Evolutionary conservation across 2,888 invertebrate genomes (phyloP).

Genomic region (Tethea ocularis): DNA sequence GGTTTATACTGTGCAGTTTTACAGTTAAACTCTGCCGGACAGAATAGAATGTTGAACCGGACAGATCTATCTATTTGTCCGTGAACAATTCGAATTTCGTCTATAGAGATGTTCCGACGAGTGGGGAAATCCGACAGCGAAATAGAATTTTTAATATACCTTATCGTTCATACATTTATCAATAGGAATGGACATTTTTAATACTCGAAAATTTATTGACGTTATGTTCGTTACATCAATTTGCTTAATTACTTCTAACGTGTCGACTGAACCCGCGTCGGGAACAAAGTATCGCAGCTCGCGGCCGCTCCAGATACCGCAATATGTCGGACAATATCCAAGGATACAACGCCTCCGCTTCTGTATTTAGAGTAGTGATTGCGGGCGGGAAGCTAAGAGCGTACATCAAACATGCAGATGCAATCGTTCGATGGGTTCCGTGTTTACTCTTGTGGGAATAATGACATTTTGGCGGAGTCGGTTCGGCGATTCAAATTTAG

Average conservation of each 20-base stretch:
- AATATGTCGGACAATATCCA: constrained; percentile 7
- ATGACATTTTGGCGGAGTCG: constrained; percentile 19
- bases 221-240: constrained; percentile 52
- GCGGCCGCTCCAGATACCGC: constrained; percentile 24
- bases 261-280: constrained; percentile 43
- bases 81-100: constrained; percentile 34
- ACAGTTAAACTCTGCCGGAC: constrained; percentile 45
- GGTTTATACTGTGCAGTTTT: constrained; percentile 60
- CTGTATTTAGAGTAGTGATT: constrained; percentile 28
- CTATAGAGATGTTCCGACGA: constrained; percentile 58
- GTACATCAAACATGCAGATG: constrained; percentile 32
- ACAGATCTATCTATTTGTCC: constrained; percentile 38
- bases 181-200: constrained; percentile 66
- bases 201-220: constrained; percentile 51
- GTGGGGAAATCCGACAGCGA: constrained; percentile 70
- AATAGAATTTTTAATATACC: constrained; percentile 39
- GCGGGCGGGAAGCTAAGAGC: constrained; percentile 16
- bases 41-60: constrained; percentile 39
- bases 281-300: constrained; percentile 23
- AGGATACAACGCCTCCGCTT: constrained; percentile 15
- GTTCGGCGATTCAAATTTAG: constrained; percentile 19
- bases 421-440: constrained; percentile 29
- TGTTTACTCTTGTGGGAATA: constrained; percentile 22
- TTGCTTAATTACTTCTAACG: constrained; percentile 47
- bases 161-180: constrained; percentile 50